Base-by-base conservation (phyloP, 2,888 invertebrate genomes). In the Nemotelus nigrinus region DNA sequence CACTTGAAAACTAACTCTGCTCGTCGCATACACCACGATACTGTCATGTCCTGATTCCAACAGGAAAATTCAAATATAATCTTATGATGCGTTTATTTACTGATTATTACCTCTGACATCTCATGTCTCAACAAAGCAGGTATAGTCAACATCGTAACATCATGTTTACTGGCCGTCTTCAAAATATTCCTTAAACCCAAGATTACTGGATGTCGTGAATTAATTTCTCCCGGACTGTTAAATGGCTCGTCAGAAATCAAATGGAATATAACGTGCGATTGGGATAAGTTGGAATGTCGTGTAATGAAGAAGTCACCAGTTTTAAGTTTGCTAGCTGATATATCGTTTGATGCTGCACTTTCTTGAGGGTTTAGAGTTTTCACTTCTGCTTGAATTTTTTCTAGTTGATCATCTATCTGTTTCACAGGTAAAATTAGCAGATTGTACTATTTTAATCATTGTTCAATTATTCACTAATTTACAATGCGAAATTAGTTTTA, bases 1-100 rank as follows among this genome's bases (percentile, higher is more conserved):
- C 99, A 99, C 88, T 99, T 99, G 84, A 98, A 96, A 78, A 99
- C 95, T 80, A 99, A 89, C 88, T 99, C 99, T 0, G 99, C 98
- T 83, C 99, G 90, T 83, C 96, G 94, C 84, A 95, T 91, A 87
- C 98, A 99, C 99, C 99, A 99, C 53, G 94, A 92, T 75, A 97
- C 93, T 0, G 98, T 98, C 96, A 97, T 96, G 85, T 96, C 95
- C 93, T 94, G 83, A n/a, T 83, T 25, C 25, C 25, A 70, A 53
- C 45, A 67, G 5, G 1, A 25, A 25, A 25, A 25, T 25, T 25
- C 25, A 25, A 25, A 25, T 25, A 25, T 25, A 25, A 25, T 25
- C 25, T 25, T 25, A 25, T 25, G 25, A 25, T 25, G 25, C 25
- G 25, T 25, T 25, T 25, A 58, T 58, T 6, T 25, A 58, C 25